Conservation (phyloP, 2,113 vertebrate species). For the Pseudolaguvia tuberculata region DNA sequence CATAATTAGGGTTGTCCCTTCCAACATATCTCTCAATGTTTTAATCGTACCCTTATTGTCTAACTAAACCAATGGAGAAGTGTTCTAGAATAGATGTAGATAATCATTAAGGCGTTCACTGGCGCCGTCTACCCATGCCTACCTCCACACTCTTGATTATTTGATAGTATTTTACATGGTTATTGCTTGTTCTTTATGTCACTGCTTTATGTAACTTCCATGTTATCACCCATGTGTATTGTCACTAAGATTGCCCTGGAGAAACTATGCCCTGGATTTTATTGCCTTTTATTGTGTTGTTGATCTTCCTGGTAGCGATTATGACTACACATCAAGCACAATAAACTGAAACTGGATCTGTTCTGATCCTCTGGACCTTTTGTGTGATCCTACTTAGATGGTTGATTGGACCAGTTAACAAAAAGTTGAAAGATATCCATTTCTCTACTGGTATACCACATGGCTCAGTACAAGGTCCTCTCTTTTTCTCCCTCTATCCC, state of each 20-base stretch:
- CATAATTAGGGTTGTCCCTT: neutral
- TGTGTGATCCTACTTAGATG: no score
- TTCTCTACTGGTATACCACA: no score
- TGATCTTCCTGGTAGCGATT: neutral
- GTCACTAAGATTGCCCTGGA: neutral
- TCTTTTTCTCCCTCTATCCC: no score
- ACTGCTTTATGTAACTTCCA: no score
- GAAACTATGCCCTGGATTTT: neutral
- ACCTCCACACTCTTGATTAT: neutral
- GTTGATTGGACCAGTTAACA: no score
- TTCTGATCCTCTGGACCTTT: no score
- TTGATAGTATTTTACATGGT: neutral
- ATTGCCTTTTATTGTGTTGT: conserved; percentile 3
- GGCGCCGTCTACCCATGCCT: neutral
- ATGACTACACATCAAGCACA: no score
- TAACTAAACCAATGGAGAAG: conserved; percentile 20
- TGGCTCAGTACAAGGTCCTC: no score
- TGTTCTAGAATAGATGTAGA: conserved; percentile 16
- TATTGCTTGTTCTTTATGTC: neutral
- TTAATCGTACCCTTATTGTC: no score
- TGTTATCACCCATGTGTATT: neutral
- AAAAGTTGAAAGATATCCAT: no score
- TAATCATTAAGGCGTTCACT: neutral
- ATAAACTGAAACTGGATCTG: no score
- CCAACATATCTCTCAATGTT: no score